phyloP scores from a whole-genome alignment of 2,113 vertebrate genomes.

The Burhinus bistriatus region DNA sequence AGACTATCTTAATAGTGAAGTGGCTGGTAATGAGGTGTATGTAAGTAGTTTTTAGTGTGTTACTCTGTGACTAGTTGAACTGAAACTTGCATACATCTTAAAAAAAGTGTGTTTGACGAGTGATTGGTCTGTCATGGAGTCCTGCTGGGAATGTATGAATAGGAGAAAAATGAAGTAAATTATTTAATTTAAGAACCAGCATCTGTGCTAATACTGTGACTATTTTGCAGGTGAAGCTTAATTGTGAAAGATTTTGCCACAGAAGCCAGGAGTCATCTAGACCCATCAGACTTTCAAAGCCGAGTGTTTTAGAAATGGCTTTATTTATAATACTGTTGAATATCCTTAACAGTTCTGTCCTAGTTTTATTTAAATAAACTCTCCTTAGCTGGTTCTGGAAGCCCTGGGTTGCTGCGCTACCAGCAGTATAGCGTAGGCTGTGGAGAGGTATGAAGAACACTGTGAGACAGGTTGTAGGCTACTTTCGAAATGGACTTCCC shows the following conservation, averaged over 20 bases:
- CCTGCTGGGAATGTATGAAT: neutral
- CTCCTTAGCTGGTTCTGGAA: neutral
- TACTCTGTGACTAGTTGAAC: neutral
- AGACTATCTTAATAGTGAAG: neutral
- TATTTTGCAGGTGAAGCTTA: neutral
- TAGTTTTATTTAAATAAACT: neutral
- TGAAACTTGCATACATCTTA: neutral
- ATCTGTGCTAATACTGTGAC: neutral
- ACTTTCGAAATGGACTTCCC: neutral
- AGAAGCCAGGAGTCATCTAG: neutral
- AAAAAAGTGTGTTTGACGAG: neutral
- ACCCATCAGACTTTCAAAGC: neutral
- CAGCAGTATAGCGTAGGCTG: neutral
- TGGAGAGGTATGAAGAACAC: neutral
- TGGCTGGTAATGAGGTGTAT: neutral
- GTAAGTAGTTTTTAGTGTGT: neutral
- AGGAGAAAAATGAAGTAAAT: neutral
- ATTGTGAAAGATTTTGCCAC: neutral
- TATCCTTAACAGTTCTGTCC: neutral
- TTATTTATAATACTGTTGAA: neutral
- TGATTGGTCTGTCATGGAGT: neutral
- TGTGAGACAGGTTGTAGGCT: neutral
- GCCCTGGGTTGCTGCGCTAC: neutral
- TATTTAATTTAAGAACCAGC: neutral
- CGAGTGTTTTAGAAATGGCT: neutral